A percentile compares a stretch with the other conserved stretches of the same genome.
Conservation (phyloP, 2,888 invertebrate species). For the Anaspis maculata region DNA sequence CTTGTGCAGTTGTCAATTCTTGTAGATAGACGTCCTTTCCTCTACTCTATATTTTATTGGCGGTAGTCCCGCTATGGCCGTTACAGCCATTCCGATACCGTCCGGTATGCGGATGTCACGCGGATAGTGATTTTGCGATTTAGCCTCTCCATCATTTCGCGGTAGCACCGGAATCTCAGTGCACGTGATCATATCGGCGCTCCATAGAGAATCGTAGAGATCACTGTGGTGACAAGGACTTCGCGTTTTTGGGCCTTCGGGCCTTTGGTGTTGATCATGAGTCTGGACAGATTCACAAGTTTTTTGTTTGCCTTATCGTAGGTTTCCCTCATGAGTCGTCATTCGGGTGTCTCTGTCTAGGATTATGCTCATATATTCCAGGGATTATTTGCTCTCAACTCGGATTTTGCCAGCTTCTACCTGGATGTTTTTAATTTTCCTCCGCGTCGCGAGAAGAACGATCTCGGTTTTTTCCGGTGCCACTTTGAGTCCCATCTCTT, state of each 20-base stretch:
- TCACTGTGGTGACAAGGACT: background rate
- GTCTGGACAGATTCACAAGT: background rate
- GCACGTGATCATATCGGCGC: background rate
- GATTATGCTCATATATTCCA: background rate
- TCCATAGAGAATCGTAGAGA: background rate
- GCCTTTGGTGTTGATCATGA: constrained; percentile 1
- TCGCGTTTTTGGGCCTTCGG: background rate
- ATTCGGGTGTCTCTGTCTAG: background rate
- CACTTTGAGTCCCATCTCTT: background rate
- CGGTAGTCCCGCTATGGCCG: background rate
- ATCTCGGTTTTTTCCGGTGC: background rate
- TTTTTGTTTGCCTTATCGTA: background rate
- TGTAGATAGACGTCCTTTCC: background rate
- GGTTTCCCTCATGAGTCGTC: background rate
- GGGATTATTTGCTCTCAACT: background rate
- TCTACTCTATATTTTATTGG: background rate
- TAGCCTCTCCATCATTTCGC: background rate
- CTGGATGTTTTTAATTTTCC: background rate
- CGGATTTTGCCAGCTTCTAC: background rate
- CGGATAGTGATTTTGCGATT: background rate
- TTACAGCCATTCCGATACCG: background rate
- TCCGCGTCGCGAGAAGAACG: background rate
- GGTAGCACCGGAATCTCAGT: background rate
- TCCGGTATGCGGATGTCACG: background rate
- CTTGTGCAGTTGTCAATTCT: background rate